phyloP scores from a whole-genome alignment of 2,888 invertebrate genomes.

The Pyrrhosoma nymphula region DNA sequence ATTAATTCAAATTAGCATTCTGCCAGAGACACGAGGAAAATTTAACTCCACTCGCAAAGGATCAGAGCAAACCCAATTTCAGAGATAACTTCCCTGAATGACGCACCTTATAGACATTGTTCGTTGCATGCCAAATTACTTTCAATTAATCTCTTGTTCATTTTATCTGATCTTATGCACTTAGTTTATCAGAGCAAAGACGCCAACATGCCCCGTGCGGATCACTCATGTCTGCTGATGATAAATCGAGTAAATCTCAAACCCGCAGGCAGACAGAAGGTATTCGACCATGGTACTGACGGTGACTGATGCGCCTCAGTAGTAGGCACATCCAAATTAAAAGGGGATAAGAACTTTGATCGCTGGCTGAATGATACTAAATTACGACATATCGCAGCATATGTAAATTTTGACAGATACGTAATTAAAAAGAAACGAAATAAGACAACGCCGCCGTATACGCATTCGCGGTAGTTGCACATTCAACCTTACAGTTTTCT shows the following conservation, averaged over 20 bases:
- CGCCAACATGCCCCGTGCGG: neutral
- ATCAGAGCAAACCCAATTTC: no score
- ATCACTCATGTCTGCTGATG: neutral
- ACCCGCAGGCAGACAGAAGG: neutral
- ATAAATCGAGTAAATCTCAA: neutral
- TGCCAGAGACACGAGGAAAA: no score
- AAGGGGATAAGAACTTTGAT: neutral
- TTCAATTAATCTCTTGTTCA: neutral
- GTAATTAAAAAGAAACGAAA: no score
- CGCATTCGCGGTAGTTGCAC: no score
- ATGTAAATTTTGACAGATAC: neutral
- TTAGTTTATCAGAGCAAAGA: neutral
- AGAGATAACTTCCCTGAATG: neutral
- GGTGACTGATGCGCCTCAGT: neutral
- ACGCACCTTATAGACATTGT: neutral
- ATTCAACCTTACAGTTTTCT: no score
- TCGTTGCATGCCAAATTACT: neutral
- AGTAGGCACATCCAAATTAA: neutral
- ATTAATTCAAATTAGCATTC: no score
- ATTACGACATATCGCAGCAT: neutral
- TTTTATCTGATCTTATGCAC: neutral
- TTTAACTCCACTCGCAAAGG: no score
- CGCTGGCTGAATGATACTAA: neutral
- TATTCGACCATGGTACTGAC: neutral
- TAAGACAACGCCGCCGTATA: no score